Base-by-base conservation (phyloP, 37 sponge, comb jelly and placozoan species). In the Geodia barretti region DNA sequence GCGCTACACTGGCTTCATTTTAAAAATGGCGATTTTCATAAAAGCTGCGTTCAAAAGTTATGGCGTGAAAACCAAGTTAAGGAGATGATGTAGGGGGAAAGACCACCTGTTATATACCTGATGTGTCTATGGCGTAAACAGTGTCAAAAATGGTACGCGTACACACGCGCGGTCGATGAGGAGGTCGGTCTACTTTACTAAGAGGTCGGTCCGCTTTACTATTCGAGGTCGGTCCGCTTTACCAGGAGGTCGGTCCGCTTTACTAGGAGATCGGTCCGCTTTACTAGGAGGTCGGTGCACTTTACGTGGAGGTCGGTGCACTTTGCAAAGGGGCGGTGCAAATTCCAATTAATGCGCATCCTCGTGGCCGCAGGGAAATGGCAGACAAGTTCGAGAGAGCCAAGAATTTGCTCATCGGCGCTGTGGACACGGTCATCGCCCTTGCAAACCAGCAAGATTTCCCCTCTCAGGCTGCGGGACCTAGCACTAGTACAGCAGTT, bases 381-480 rank as follows among this genome's bases (percentile, higher is more conserved):
- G 54, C 54, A 31, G 38, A 71, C 4, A 32, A 71, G 11, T 71
- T 75, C n/a, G 54, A 11, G 60, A 25, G 61, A 54, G 61, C 60
- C 28, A 41, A 26, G 41, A 75, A 26, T 20, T 8, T 75, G 5
- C 31, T 75, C 8, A 19, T 42, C 4, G 76, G 61, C 4, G 76
- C 76, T 58, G 76, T 75, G 4, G 76, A 75, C 59, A 41, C 30
- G 20, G 62, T 77, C 5, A 7, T 61, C 14, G 28, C 20, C 30
- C 32, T 75, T 21, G 76, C 76, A 9, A 28, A 19, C n/a, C 72
- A 21, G 41, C 72, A 21, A 5, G 31, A 25, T 71, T 21, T 38
- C 24, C 4, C 8, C 8, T 38, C 72, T 37, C 40, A 7, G 5
- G 40, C 9, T 23, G 40, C 24, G 7, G 8, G 32, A 11, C 31